These are phyloP conservation scores for Metaphire vulgaris DNA, from an alignment of 1,140 invertebrate genomes.

Conservation along the genomic window DNA sequence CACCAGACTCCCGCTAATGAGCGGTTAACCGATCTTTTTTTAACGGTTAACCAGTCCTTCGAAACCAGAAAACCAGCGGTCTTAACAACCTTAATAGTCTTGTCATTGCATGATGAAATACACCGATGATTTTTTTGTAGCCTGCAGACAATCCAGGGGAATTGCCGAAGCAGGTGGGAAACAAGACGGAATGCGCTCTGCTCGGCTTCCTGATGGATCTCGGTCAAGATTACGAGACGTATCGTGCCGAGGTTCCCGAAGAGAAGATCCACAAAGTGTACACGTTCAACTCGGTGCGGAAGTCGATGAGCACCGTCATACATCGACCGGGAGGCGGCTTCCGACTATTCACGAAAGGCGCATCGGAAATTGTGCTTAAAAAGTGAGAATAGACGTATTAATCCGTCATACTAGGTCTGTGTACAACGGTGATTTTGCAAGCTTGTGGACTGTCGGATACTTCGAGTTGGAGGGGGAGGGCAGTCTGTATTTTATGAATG, in stretches of 20 bases:
- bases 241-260: conserved; percentile 81
- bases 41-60: too few species aligned
- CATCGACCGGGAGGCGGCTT: conserved; percentile 61
- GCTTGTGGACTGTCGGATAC: too few species aligned
- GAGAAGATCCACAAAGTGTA: conserved; percentile 85
- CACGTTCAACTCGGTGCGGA: conserved; percentile 97
- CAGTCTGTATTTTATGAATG: too few species aligned
- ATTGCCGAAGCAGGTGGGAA: conserved; percentile 58
- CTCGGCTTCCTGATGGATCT: conserved; percentile 81
- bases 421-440: too few species aligned
- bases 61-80: too few species aligned
- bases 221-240: conserved; percentile 82
- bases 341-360: conserved; percentile 93
- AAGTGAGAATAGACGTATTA: conserved; percentile 65
- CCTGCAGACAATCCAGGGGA: conserved; percentile 24
- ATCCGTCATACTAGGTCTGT: not conserved
- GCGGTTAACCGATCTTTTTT: too few species aligned
- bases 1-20: too few species aligned
- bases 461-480: too few species aligned
- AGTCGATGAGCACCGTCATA: conserved; percentile 97
- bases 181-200: conserved; percentile 89
- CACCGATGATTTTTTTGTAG: conserved; percentile 15
- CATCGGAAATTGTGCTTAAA: conserved; percentile 97
- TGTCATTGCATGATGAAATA: too few species aligned
- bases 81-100: too few species aligned